Percentiles rank a stretch among this genome's conserved stretches.
These are phyloP conservation scores for Caenorhabditis wallacei DNA, from an alignment of 2,888 invertebrate species.

Conservation along the genomic window DNA sequence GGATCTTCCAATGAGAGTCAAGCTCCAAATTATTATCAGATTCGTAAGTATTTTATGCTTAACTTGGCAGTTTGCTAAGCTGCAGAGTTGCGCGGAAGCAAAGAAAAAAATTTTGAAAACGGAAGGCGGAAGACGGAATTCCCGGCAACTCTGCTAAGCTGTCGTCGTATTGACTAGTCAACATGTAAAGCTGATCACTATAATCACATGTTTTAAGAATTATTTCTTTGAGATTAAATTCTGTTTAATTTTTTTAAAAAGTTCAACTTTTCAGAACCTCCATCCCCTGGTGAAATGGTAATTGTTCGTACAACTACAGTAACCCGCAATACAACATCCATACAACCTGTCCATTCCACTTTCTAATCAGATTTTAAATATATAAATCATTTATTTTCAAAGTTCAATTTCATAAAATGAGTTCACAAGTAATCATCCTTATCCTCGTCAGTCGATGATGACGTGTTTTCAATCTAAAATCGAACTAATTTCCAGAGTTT, in stretches of 20 bases:
- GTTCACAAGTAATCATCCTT: slow-evolving; percentile 60
- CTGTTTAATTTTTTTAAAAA: neutral
- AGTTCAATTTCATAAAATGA: neutral
- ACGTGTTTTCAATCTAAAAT: slow-evolving; percentile 39
- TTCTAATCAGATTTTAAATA: slow-evolving; percentile 10
- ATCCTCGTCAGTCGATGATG: slow-evolving; percentile 57
- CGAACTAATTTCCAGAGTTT: neutral
- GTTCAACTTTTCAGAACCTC: slow-evolving; percentile 25
- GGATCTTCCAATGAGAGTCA: slow-evolving; percentile 23
- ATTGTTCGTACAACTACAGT: slow-evolving; percentile 53
- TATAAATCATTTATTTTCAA: neutral
- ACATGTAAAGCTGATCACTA: no score
- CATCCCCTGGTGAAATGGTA: slow-evolving; percentile 46
- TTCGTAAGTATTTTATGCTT: slow-evolving; percentile 32
- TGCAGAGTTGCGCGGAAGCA: no score
- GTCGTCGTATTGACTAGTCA: no score
- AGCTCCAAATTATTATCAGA: slow-evolving; percentile 42
- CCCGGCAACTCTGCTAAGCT: no score
- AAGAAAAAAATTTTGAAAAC: no score
- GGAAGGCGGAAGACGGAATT: no score
- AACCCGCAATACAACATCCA: slow-evolving; percentile 41
- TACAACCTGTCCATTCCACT: slow-evolving; percentile 41
- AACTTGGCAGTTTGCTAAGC: no score
- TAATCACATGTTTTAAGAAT: no score
- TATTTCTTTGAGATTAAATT: neutral